These are phyloP conservation scores for Loriculus beryllinus DNA, from an alignment of 2,797 vertebrate species.

Conservation along the genomic window DNA sequence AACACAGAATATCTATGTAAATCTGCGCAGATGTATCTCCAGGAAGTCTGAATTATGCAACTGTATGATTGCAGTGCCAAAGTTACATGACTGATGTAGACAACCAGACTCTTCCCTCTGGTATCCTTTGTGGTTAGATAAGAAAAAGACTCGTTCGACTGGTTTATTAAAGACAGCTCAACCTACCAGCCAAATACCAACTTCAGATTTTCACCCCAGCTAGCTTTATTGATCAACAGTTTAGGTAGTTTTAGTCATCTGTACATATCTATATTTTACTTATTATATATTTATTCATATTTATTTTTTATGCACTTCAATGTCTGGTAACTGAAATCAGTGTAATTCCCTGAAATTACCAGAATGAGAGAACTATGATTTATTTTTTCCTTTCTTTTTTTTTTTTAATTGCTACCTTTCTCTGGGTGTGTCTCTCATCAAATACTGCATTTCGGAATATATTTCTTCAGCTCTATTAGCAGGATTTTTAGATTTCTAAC, in stretches of 20 bases:
- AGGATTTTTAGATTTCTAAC: neutral
- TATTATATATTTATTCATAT: neutral
- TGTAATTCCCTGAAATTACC: neutral
- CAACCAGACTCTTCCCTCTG: conserved; percentile 3
- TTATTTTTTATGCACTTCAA: neutral
- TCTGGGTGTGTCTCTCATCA: neutral
- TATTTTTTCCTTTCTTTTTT: neutral
- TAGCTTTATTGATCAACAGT: neutral
- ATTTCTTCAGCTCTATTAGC: neutral
- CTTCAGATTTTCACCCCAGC: neutral
- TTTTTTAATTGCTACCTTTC: neutral
- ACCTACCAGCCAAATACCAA: neutral
- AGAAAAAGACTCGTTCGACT: neutral
- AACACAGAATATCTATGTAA: conserved; percentile 49
- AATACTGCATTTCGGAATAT: neutral
- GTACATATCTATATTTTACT: neutral
- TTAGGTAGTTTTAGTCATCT: neutral
- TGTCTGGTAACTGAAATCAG: neutral
- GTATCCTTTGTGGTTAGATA: neutral
- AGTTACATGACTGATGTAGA: conserved; percentile 26
- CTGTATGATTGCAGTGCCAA: conserved; percentile 15
- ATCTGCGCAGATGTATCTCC: conserved; percentile 45
- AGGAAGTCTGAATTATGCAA: conserved; percentile 54
- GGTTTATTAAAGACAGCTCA: neutral
- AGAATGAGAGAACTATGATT: neutral